Percentiles rank a stretch among this genome's conserved stretches.
Conservation (phyloP, 1,140 invertebrate genomes). For the Cecropterus lyciades region DNA sequence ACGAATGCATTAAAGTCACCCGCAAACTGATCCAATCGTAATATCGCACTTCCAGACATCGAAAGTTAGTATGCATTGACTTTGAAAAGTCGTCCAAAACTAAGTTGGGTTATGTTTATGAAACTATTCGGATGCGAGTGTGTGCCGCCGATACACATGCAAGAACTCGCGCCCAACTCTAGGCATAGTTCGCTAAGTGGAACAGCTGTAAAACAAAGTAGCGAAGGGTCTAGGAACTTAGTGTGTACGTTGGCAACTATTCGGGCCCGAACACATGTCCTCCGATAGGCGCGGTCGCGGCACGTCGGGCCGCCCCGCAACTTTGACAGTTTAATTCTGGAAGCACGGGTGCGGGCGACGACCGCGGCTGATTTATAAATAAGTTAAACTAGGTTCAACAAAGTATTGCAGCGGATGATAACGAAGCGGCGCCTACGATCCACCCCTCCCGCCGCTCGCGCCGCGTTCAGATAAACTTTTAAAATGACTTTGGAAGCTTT, state of each 20-base stretch:
- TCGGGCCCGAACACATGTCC: slow-evolving; percentile 70
- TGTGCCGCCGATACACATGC: slow-evolving; percentile 81
- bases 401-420: slow-evolving; percentile 80
- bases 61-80: slow-evolving; percentile 84
- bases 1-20: slow-evolving; percentile 82
- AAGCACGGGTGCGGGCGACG: slow-evolving; percentile 60
- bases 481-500: slow-evolving; percentile 86
- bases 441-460: slow-evolving; percentile 56
- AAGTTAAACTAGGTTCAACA: slow-evolving; percentile 82
- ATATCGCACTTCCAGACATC: slow-evolving; percentile 80
- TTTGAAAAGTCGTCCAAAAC: slow-evolving; percentile 84
- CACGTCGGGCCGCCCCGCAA: slow-evolving; percentile 46
- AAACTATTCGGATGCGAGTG: slow-evolving; percentile 81
- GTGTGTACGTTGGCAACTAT: slow-evolving; percentile 77
- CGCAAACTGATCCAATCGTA: slow-evolving; percentile 81
- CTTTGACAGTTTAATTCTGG: slow-evolving; percentile 78
- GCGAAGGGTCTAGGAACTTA: slow-evolving; percentile 82
- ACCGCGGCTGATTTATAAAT: slow-evolving; percentile 77
- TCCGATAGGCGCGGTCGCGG: slow-evolving; percentile 47
- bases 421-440: slow-evolving; percentile 71
- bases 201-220: slow-evolving; percentile 84
- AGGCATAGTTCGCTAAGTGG: slow-evolving; percentile 83
- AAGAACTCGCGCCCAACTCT: slow-evolving; percentile 81
- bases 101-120: slow-evolving; percentile 84
- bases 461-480: slow-evolving; percentile 85